Percentiles rank a stretch among this genome's conserved stretches.
phyloP scores from a whole-genome alignment of 2,113 vertebrate genomes.

The Empidonax alnorum region DNA sequence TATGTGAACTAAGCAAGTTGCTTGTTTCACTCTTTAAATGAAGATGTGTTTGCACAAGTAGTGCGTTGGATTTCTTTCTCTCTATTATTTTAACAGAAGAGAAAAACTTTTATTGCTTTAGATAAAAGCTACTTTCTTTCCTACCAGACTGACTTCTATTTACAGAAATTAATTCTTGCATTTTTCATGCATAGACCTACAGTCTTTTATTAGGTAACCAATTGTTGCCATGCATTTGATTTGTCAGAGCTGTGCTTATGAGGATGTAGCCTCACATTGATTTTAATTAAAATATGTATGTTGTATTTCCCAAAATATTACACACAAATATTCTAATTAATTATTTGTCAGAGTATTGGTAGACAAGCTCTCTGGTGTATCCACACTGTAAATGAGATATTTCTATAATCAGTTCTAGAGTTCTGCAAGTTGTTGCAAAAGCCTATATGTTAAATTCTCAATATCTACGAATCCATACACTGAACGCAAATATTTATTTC shows the following conservation, averaged over 20 bases:
- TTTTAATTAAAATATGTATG: neutral
- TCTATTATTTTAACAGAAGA: neutral
- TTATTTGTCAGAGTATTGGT: neutral
- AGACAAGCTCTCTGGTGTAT: neutral
- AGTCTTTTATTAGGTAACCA: neutral
- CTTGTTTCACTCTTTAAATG: neutral
- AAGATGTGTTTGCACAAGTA: neutral
- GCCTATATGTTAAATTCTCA: neutral
- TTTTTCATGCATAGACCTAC: neutral
- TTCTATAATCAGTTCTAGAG: neutral
- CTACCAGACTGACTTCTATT: neutral
- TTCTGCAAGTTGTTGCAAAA: neutral
- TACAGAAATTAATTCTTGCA: neutral
- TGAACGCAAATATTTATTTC: neutral
- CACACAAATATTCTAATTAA: neutral
- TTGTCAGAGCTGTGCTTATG: neutral
- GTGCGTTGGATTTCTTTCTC: neutral
- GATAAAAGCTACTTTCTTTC: neutral
- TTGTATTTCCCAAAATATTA: neutral
- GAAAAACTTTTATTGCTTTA: neutral
- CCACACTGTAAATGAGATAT: neutral
- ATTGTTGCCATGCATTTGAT: neutral
- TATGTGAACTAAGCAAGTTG: constrained; percentile 21
- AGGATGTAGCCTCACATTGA: neutral
- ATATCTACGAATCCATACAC: neutral